Conservation (phyloP, 2,797 vertebrate species). For the Premnoplex brunnescens region DNA sequence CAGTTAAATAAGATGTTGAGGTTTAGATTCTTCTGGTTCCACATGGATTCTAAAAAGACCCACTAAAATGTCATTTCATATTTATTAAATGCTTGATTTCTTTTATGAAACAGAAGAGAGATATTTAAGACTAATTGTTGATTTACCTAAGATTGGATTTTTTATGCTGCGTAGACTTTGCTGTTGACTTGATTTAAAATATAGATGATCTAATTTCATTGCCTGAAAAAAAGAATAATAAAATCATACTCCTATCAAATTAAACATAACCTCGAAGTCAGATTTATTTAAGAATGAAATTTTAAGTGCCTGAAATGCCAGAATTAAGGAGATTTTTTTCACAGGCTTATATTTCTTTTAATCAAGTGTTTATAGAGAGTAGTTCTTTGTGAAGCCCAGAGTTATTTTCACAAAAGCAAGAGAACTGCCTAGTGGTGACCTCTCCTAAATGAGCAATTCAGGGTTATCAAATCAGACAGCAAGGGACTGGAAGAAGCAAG, state of each 20-base stretch:
- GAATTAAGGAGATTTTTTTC: neutral
- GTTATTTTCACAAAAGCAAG: conserved; percentile 23
- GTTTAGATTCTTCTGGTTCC: neutral
- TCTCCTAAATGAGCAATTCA: conserved; percentile 46
- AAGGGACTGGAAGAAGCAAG: conserved; percentile 30
- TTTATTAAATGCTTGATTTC: neutral
- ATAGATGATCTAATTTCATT: neutral
- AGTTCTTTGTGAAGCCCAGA: neutral
- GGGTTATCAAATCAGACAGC: conserved; percentile 67
- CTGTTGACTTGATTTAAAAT: conserved; percentile 4
- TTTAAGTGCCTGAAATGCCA: neutral
- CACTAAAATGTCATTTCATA: neutral
- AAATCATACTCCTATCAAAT: neutral
- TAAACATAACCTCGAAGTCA: conserved; percentile 5
- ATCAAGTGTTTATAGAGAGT: neutral
- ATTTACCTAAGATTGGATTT: neutral
- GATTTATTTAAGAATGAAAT: neutral
- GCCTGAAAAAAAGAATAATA: neutral
- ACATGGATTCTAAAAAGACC: neutral
- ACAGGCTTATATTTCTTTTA: neutral
- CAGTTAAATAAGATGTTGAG: neutral
- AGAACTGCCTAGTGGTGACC: conserved; percentile 42
- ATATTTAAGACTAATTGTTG: neutral
- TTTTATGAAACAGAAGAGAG: neutral
- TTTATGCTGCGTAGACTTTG: neutral